phyloP scores from a whole-genome alignment of 1,140 invertebrate species.

The Caenorhabditis remanei region DNA sequence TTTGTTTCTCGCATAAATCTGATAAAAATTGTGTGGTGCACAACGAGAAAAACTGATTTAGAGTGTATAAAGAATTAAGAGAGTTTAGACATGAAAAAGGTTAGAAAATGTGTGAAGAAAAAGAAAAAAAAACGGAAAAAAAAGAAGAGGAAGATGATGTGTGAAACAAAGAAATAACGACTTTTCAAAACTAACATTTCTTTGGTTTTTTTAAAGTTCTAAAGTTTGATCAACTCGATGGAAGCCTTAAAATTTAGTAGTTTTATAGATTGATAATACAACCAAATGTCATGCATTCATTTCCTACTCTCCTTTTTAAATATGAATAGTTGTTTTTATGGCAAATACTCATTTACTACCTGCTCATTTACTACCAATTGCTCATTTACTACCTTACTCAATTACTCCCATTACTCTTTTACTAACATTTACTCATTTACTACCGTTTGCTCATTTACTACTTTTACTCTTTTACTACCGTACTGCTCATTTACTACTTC shows the following conservation, averaged over 20 bases:
- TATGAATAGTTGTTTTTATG: no score
- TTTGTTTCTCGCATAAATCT: conserved; percentile 54
- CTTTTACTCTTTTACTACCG: no score
- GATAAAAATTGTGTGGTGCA: conserved; percentile 46
- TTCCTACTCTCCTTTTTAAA: no score
- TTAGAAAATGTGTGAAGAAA: conserved; percentile 45
- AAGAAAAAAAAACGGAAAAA: not conserved
- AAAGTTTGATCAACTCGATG: not conserved
- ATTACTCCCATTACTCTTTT: no score
- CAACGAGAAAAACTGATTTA: conserved; percentile 41
- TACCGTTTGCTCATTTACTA: no score
- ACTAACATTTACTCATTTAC: no score
- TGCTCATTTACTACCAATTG: no score
- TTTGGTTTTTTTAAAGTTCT: conserved; percentile 43
- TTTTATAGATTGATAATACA: no score
- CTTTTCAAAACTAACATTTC: conserved; percentile 32
- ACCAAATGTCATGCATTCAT: no score
- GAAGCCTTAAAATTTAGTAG: not conserved
- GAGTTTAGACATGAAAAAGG: conserved; percentile 21
- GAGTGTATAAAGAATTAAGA: conserved; percentile 8
- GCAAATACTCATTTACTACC: no score
- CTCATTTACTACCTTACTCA: no score
- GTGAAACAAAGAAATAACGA: conserved; percentile 40
- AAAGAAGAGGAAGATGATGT: conserved; percentile 24
- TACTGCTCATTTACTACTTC: no score